Evolutionary conservation across 2,888 invertebrate genomes (phyloP), one percentile per base, ranked within the genome.

Genomic region (Oscheius sp.): DNA sequence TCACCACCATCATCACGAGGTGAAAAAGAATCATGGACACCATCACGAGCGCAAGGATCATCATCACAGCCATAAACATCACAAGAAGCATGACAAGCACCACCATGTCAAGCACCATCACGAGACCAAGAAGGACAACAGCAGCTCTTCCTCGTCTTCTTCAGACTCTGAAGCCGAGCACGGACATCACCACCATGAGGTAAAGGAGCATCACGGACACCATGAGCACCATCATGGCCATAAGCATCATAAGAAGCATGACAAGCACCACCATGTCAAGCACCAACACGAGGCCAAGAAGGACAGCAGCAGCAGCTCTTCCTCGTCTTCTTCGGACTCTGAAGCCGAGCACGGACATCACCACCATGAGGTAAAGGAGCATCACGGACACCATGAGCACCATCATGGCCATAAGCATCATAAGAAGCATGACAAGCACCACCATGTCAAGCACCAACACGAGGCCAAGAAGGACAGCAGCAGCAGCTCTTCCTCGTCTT

Each of bases 141-240:
- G 50, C 29, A 48, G 48, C 33, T 70, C 70, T 3, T 53, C 53
- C 29, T 33, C 33, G 2, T 68, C 68, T n/a, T 47, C 47, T 42
- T 70, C 37, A 11, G 70, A 70, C 21, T 70, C 70, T 32, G 70
- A 70, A 37, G 57, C 37, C 13, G 63, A 63, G 32, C 68, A 68
- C 13, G 53, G 68, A 35, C 60, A 59, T 21, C 68, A 68, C 50
- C 35, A 60, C 32, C 63, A 63, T 11, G 53, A 53, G 13, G 53
- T 53, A 11, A 37, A 42, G 7, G 42, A 4, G 2, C 42, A 42
- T 42, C 68, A 68, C 13, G 53, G 68, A 35, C 60, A 59, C 21
- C 68, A 68, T 68, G 47, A 53, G 5, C n/a, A 21, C 7, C 53
- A 68, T 29, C 68, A 68, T 50, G 35, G 48, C n/a, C n/a, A 63